Conservation (phyloP, 2,888 invertebrate species). For the Malthinus flaveolus region DNA sequence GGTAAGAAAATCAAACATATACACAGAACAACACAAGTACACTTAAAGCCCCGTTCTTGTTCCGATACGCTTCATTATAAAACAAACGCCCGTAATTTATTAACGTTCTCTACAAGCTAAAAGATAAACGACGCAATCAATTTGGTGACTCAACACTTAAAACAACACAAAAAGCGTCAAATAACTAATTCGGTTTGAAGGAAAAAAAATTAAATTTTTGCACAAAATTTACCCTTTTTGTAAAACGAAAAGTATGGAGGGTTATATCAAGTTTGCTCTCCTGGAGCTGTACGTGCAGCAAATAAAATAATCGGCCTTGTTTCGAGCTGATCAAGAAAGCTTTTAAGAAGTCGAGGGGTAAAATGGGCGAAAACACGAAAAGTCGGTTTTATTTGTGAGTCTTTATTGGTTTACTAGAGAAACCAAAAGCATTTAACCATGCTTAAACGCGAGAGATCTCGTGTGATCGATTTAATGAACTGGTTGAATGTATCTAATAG, state of each 20-base stretch:
- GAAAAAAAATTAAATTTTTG: background rate
- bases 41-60: conserved; percentile 8
- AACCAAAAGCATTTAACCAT: conserved; percentile 7
- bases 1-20: background rate
- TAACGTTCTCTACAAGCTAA: conserved; percentile 15
- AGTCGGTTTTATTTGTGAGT: conserved; percentile 15
- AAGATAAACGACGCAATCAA: conserved; percentile 24
- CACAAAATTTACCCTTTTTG: background rate
- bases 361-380: conserved; percentile 11
- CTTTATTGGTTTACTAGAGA: conserved; percentile 14
- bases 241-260: background rate
- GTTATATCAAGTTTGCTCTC: background rate
- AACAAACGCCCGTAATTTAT: conserved; percentile 17
- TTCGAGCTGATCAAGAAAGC: conserved; percentile 20
- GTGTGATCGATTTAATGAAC: conserved; percentile 9
- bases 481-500: background rate
- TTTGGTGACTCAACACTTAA: conserved; percentile 18
- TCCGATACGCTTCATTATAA: conserved; percentile 15
- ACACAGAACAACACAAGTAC: background rate
- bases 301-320: conserved; percentile 6
- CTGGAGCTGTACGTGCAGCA: background rate
- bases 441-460: background rate
- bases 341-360: conserved; percentile 17
- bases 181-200: conserved; percentile 12
- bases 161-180: conserved; percentile 14